Conservation (phyloP, 2,888 invertebrate species). For the Ornithoptera priamus region DNA sequence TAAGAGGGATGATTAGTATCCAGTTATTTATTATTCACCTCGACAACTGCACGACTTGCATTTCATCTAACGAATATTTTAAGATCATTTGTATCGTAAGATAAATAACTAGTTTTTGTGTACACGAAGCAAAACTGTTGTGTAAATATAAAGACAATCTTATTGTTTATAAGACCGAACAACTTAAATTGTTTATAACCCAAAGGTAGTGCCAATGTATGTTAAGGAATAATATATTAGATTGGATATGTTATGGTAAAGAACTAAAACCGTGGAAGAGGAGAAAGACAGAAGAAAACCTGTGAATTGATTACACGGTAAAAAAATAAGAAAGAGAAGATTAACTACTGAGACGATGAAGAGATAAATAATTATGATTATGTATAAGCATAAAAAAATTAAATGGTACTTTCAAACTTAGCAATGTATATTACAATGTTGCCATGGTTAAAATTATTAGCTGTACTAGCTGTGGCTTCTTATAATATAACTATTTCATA, state of each 20-base stretch:
- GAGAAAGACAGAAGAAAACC: too few species aligned
- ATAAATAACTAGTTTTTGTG: conserved; percentile 35
- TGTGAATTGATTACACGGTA: too few species aligned
- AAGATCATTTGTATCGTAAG: conserved; percentile 48
- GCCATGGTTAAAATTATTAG: conserved; percentile 7
- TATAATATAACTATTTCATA: conserved; percentile 1
- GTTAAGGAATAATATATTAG: too few species aligned
- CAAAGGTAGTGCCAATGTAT: too few species aligned
- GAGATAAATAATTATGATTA: too few species aligned
- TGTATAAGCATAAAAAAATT: background rate
- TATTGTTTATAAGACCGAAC: conserved; percentile 2
- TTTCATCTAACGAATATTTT: conserved; percentile 69
- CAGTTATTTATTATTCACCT: conserved; percentile 62
- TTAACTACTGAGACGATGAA: too few species aligned
- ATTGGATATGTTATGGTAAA: too few species aligned
- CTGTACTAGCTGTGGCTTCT: conserved; percentile 1
- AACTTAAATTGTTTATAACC: conserved; percentile 16
- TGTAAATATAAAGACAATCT: conserved; percentile 5
- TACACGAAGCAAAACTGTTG: conserved; percentile 9
- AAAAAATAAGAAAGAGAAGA: too few species aligned
- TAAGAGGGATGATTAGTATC: conserved; percentile 55
- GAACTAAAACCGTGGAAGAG: too few species aligned
- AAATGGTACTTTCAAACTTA: conserved; percentile 16
- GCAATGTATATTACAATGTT: conserved; percentile 3
- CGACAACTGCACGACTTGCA: conserved; percentile 61